Conservation (phyloP, 2,888 invertebrate genomes). For the Caenorhabditis doughertyi region DNA sequence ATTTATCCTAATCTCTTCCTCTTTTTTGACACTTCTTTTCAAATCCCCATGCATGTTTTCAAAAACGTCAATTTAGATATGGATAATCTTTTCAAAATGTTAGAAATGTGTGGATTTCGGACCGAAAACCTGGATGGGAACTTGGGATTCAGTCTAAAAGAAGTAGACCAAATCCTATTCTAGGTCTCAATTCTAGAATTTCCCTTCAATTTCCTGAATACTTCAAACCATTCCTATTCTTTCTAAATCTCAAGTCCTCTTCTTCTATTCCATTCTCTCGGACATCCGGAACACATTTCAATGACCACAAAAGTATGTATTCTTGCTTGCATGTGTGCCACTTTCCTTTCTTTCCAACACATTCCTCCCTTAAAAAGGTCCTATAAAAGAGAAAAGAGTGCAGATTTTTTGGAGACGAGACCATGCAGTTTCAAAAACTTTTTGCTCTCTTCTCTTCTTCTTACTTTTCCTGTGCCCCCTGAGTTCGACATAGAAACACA, state of each 20-base stretch:
- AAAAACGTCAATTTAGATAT: too few relatives aligned
- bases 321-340: slow-evolving; percentile 1
- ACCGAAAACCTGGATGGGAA: too few relatives aligned
- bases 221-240: not conserved
- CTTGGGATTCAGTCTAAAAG: too few relatives aligned
- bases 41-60: not conserved
- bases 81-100: not conserved
- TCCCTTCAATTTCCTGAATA: too few relatives aligned
- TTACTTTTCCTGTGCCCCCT: slow-evolving; percentile 2
- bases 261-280: slow-evolving; percentile 11
- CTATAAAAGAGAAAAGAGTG: slow-evolving; percentile 32
- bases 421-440: slow-evolving; percentile 31
- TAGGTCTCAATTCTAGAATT: too few relatives aligned
- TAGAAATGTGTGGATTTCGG: not conserved
- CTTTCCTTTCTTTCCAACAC: not conserved
- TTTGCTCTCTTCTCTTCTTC: slow-evolving; percentile 16
- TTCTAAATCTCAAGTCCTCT: slow-evolving; percentile 22
- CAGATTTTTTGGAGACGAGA: slow-evolving; percentile 26
- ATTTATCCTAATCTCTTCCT: slow-evolving; percentile 10
- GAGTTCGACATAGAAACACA: slow-evolving; percentile 7
- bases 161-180: too few relatives aligned
- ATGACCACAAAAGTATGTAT: slow-evolving; percentile 24
- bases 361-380: not conserved
- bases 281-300: slow-evolving; percentile 59
- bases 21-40: not conserved